Base-by-base conservation (phyloP, 2,888 invertebrate genomes). In the Callimorpha dominula region DNA sequence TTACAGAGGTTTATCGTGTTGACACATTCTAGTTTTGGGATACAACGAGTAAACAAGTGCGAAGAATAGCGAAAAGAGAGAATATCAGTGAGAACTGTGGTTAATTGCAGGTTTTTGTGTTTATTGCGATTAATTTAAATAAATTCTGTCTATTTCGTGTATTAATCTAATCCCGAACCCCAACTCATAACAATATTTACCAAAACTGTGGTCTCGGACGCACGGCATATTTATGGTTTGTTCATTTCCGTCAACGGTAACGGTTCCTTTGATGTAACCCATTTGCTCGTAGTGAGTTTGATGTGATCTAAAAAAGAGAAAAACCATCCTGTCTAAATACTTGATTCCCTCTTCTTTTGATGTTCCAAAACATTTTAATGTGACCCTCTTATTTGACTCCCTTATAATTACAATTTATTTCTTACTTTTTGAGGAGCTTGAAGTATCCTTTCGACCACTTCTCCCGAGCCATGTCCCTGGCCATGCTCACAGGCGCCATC, bases 281-380 rank as follows among this genome's bases (percentile, higher is more conserved):
- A 97, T 97, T 91, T 98, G 98, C 85, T 98, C 97, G 88, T 97
- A 97, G 89, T 98, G 97, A 0, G 97, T 97, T 92, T 97, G 97
- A 88, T 97, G 97, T 54, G 96, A 92, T 76, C 97, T 97, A 89
- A 62, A 93, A 90, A 71, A 20, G 11, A 60, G n/a, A 40, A 57
- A n/a, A 57, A 20, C 12, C 8, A 31, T 46, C 20, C 46, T 2
- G 12, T 20, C 40, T 62, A 14, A 15, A 11, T 5, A 12, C 1
- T 20, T 11, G 17, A n/a, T 54, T n/a, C 15, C 8, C 54, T 17
- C 17, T 9, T 31, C 62, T 42, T 43, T 67, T 7, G 62, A 57
- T 42, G n/a, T 54, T 14, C 4, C 7, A 62, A 15, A 62, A 40
- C 5, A 60, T 4, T 12, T 60, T 31, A 60, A 31, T 60, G 40